Base-by-base conservation (phyloP, 2,797 vertebrate genomes). In the Antrozous pallidus region DNA sequence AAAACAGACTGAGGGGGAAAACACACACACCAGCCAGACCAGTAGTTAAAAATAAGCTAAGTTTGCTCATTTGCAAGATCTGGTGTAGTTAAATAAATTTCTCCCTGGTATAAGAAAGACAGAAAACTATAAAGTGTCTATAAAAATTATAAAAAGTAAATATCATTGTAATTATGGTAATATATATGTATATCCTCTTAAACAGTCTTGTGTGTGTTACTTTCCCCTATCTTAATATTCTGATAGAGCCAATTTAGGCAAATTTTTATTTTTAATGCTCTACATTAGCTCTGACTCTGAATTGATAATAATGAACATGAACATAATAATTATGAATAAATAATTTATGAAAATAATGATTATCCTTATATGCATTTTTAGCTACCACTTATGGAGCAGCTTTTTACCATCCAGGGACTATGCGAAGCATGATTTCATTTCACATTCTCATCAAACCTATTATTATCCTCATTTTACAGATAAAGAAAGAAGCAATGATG, bases 311-410 rank as follows among this genome's bases (percentile, higher is more conserved):
- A 85, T 95, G 69, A 96, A 96, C 93, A 47, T 79, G n/a, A 73
- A 73, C 11, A 80, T 61, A 85, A 89, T 78, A 93, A 91, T 84
- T 83, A 83, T 84, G 65, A 77, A 87, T 87, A 69, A 93, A 94
- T 82, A 95, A 81, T 92, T 93, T 65, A 82, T 94, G 24, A 69
- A 90, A 75, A 90, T 67, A 93, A 84, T 81, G 54, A 88, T 92
- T 74, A 38, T 75, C 36, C 38, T 54, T 87, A 69, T 54, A 36
- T 26, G 54, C 51, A 78, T 26, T 51, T 75, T 33, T 49, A 75
- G 45, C 73, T 36, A 33, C n/a, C 74, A 36, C 47, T 49, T 24
- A 77, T 3, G 10, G 12, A 54, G 20, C 49, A 38, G 14, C 51
- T 70, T 26, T 47, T 47, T 49, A 86, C 80, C 63, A 92, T 36